Conservation (phyloP, 2,888 invertebrate genomes). For the Empis livida region DNA sequence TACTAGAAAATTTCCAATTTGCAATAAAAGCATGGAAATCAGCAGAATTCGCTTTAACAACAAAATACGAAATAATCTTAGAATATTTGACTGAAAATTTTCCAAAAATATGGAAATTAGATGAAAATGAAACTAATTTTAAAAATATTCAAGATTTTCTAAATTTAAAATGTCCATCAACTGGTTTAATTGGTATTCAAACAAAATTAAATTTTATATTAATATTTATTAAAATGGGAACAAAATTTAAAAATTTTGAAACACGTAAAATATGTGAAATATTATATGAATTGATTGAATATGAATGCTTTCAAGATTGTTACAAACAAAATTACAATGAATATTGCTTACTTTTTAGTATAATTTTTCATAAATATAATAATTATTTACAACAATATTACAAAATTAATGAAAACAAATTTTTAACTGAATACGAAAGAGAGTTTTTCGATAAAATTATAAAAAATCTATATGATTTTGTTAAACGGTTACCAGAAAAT, state of each 20-base stretch:
- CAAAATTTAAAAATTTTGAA: neutral
- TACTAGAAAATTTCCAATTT: conserved; percentile 24
- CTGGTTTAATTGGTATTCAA: conserved; percentile 20
- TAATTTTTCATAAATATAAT: conserved; percentile 21
- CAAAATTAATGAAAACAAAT: neutral
- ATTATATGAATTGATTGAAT: conserved; percentile 17
- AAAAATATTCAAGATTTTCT: conserved; percentile 17
- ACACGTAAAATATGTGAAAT: conserved; percentile 14
- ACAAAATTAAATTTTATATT: conserved; percentile 19
- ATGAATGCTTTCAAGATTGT: conserved; percentile 25
- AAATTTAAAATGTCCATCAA: conserved; percentile 21
- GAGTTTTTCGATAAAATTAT: conserved; percentile 20
- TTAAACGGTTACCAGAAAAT: conserved; percentile 20
- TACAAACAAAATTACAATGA: conserved; percentile 19
- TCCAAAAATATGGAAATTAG: neutral
- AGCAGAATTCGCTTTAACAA: conserved; percentile 23
- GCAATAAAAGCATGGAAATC: conserved; percentile 32
- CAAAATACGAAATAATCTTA: conserved; percentile 28
- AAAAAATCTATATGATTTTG: conserved; percentile 9
- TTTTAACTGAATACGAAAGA: conserved; percentile 15
- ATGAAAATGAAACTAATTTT: conserved; percentile 10
- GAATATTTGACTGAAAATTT: conserved; percentile 22
- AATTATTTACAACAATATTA: conserved; percentile 13
- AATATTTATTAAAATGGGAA: conserved; percentile 13
- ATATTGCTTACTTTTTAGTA: conserved; percentile 13